Base-by-base conservation (phyloP, 2,888 invertebrate genomes). In the Oscheius onirici region DNA sequence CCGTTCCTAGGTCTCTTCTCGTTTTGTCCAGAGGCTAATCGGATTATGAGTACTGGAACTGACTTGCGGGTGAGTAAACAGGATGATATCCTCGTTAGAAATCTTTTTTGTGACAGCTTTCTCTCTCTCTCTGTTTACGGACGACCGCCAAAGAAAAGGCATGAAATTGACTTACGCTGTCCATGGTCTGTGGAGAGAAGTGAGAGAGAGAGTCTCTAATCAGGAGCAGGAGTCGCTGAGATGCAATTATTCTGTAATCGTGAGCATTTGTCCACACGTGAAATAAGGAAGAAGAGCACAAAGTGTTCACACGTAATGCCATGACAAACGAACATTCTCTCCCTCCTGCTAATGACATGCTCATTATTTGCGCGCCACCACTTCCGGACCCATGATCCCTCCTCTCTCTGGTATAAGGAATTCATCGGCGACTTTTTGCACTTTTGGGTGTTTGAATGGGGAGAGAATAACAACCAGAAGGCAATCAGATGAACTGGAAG, bases 161-260 rank as follows among this genome's bases (percentile, higher is more conserved):
- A 28, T 13, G 40, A 34, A 58, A 58, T 58, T 40, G 20, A 58
- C 58, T 58, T 58, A 58, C 58, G 41, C 41, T 40, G 24, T 58
- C 58, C 58, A 58, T 58, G 58, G 41, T 58, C 26, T 11, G 40
- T 17, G 58, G 58, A 40, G 5, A 20, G 58, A 20, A 6, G 58
- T 41, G 40, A 13, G n/a, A 5, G 20, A 46, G 46, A 17, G n/a
- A 20, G 46, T 20, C n/a, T 17, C 40, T 58, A 58, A 58, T 58
- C 40, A 58, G 41, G 58, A 26, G 55, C 24, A 58, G 34, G 34
- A 34, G 34, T 34, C 34, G 34, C 24, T 24, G 41, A 17, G 58
- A 58, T 58, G 58, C 34, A 40, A 58, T 58, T 58, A 58, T 58
- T 43, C 58, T 58, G 58, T 58, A 58, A 58, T 17, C 40, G 58